Percentiles rank a stretch among this genome's conserved stretches.
Conservation (phyloP, 2,888 invertebrate genomes). For the Cantharis rufa region DNA sequence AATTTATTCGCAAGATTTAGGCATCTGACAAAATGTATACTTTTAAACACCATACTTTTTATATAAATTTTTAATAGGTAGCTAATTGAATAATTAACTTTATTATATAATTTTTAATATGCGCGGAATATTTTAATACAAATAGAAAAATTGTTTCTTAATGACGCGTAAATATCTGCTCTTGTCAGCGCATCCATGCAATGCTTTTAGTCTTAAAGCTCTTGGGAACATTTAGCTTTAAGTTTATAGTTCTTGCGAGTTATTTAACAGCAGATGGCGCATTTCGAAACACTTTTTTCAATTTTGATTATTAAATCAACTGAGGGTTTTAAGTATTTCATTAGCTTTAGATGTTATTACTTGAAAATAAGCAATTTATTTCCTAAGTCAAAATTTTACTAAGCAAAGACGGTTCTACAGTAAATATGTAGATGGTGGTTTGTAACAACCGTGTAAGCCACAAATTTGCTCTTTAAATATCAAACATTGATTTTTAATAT, state of each 20-base stretch:
- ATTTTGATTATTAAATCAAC: neutral
- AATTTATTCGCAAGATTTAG: neutral
- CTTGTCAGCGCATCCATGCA: slow-evolving; percentile 3
- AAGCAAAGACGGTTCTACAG: neutral
- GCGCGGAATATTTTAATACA: neutral
- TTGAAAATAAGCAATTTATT: neutral
- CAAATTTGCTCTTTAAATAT: no score
- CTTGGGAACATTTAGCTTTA: slow-evolving; percentile 12
- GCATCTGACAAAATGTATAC: neutral
- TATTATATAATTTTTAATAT: neutral
- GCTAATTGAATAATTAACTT: neutral
- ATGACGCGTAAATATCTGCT: neutral
- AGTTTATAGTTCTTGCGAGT: slow-evolving; percentile 8
- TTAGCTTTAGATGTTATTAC: neutral
- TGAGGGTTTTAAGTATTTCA: neutral
- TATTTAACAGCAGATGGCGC: slow-evolving; percentile 4
- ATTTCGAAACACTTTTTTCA: neutral
- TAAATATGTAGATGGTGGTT: no score
- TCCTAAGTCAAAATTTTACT: neutral
- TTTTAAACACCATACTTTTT: neutral
- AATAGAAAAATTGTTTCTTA: neutral
- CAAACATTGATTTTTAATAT: no score
- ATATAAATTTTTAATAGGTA: neutral
- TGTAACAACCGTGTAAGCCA: no score
- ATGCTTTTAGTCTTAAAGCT: slow-evolving; percentile 15